Base-by-base conservation (phyloP, 2,888 invertebrate species). In the Sthenelais limicola region DNA sequence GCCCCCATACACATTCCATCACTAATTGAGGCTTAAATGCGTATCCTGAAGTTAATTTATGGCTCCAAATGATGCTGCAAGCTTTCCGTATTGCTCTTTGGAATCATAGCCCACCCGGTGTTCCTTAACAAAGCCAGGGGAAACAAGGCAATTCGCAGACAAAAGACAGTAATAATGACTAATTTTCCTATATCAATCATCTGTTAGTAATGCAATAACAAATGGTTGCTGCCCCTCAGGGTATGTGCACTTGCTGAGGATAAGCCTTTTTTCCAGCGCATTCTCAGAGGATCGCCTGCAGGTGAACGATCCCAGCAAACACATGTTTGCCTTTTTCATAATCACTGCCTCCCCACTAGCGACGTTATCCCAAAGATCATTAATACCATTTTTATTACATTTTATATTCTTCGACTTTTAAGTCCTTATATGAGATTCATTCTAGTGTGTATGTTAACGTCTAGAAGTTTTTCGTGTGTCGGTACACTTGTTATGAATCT, bases 171-270 rank as follows among this genome's bases (percentile, higher is more conserved):
- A 38, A 62, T 62, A 62, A 62, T 62, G 62, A 62, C 62, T 62
- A 62, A 62, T 62, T 62, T 35, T 62, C 62, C 62, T 62, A 38
- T 62, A 62, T 62, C 62, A 62, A 62, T 62, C 62, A 62, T 43
- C 43, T 62, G 62, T 62, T 62, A 43, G 62, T 62, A 62, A 62
- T 62, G 62, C 38, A 62, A 62, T 62, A 62, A 62, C 38, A 43
- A 43, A 24, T 24, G 7, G 30, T 15, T 32, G 30, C 56, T 28
- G 2, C 32, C 56, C 56, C 38, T 24, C 12, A 43, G 62, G 38
- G 38, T 56, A 43, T 24, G 38, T 38, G 38, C n/a, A 24, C 62
- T 7, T 51, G 21, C 38, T 24, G 12, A 26, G 38, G 12, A 38
- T n/a, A n/a, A n/a, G n/a, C n/a, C n/a, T n/a, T n/a, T n/a, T n/a